Conservation (phyloP, 2,888 invertebrate genomes). For the Microchrysa polita region DNA sequence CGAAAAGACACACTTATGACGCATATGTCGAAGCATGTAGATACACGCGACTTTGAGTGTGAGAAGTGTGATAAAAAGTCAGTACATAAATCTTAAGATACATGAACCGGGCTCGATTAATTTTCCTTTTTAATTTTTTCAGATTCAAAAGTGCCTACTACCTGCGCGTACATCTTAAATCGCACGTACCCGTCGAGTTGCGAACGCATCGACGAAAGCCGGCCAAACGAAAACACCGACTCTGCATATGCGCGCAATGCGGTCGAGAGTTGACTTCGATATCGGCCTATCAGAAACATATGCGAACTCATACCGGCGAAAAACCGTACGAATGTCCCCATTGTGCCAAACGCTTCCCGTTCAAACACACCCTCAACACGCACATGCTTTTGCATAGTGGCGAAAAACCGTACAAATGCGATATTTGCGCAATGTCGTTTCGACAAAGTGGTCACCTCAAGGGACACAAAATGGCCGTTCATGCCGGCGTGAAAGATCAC, state of each 20-base stretch:
- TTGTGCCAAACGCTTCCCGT: constrained; percentile 49
- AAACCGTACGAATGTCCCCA: constrained; percentile 49
- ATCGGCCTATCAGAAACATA: constrained; percentile 47
- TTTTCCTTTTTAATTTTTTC: neutral
- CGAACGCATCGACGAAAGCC: constrained; percentile 18
- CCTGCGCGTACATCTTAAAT: constrained; percentile 49
- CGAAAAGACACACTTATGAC: constrained; percentile 42
- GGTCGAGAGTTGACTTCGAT: constrained; percentile 47
- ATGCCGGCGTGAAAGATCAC: constrained; percentile 49
- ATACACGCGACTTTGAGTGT: constrained; percentile 49
- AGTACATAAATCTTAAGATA: neutral
- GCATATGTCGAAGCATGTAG: constrained; percentile 47
- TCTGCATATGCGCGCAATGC: constrained; percentile 47
- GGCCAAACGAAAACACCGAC: constrained; percentile 11
- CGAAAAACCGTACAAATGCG: constrained; percentile 50
- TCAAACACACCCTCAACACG: constrained; percentile 48
- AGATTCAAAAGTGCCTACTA: constrained; percentile 50
- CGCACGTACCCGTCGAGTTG: constrained; percentile 48
- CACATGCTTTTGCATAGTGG: constrained; percentile 51
- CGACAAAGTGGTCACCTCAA: constrained; percentile 51
- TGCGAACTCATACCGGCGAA: constrained; percentile 50
- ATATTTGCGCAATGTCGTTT: constrained; percentile 48
- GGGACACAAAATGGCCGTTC: constrained; percentile 50
- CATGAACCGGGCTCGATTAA: too few species aligned
- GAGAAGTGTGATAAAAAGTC: constrained; percentile 50